Evolutionary conservation across 2,888 invertebrate species (phyloP).

Genomic region (Ariolimax columbianus): DNA sequence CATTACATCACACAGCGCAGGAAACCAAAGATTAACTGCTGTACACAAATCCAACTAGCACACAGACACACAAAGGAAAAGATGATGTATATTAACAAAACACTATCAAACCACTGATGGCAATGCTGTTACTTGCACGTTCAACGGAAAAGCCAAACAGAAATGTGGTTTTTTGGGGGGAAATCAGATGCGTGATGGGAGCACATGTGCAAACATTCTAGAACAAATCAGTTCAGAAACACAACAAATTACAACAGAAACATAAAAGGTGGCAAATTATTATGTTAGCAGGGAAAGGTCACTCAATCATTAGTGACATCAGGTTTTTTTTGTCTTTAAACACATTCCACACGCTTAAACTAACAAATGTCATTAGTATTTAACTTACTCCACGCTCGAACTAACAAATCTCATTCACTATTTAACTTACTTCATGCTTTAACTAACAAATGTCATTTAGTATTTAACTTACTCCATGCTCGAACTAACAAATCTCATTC

Average conservation of each 20-base stretch:
- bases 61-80: background rate
- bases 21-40: background rate
- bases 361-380: no score
- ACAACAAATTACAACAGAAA: background rate
- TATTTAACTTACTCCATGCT: no score
- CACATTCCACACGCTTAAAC: no score
- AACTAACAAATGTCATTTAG: no score
- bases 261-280: background rate
- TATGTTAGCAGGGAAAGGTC: background rate
- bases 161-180: background rate
- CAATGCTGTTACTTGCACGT: background rate
- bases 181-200: background rate
- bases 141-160: background rate
- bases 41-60: background rate
- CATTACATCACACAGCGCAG: background rate
- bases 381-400: no score
- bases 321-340: background rate
- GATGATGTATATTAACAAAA: background rate
- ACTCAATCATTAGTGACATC: background rate
- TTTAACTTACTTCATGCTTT: no score
- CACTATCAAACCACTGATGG: background rate
- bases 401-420: no score
- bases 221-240: background rate
- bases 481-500: no score
- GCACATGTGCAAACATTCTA: background rate